phyloP scores from a whole-genome alignment of 2,888 invertebrate species.

The Hemistola chrysoprasaria region DNA sequence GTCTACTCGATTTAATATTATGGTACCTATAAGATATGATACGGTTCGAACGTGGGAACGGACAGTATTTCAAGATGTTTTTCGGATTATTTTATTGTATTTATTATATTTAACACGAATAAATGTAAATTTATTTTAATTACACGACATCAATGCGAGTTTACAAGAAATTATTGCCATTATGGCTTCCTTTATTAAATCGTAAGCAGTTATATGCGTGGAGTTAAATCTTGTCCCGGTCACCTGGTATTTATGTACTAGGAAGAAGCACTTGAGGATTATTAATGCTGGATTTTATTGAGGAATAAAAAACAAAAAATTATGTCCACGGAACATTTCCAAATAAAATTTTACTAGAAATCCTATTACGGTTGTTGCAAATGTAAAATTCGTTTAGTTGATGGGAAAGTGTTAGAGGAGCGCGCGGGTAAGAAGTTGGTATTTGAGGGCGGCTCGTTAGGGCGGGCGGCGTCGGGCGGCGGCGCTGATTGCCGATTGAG shows the following conservation, averaged over 20 bases:
- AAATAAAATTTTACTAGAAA: constrained; percentile 15
- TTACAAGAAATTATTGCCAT: constrained; percentile 12
- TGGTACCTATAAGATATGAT: constrained; percentile 15
- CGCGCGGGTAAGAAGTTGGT: constrained; percentile 70
- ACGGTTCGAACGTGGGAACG: constrained; percentile 8
- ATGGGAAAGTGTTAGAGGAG: constrained; percentile 52
- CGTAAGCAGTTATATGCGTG: too few species aligned
- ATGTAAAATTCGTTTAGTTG: constrained; percentile 45
- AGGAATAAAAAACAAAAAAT: neutral
- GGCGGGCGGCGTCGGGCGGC: constrained; percentile 38
- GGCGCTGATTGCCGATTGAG: constrained; percentile 81
- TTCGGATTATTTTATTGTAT: constrained; percentile 2
- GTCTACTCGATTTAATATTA: constrained; percentile 14
- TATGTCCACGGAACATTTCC: constrained; percentile 1
- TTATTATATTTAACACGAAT: constrained; percentile 1
- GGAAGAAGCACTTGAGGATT: too few species aligned
- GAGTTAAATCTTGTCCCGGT: too few species aligned
- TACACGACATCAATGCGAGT: constrained; percentile 11
- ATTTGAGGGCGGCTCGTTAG: constrained; percentile 70
- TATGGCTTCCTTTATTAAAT: neutral
- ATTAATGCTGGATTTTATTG: too few species aligned
- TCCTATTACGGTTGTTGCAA: constrained; percentile 34
- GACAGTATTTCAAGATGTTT: neutral
- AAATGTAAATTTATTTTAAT: constrained; percentile 10
- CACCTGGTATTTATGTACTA: too few species aligned